phyloP scores from a whole-genome alignment of 2,113 vertebrate species.

The Beaufortia kweichowensis region DNA sequence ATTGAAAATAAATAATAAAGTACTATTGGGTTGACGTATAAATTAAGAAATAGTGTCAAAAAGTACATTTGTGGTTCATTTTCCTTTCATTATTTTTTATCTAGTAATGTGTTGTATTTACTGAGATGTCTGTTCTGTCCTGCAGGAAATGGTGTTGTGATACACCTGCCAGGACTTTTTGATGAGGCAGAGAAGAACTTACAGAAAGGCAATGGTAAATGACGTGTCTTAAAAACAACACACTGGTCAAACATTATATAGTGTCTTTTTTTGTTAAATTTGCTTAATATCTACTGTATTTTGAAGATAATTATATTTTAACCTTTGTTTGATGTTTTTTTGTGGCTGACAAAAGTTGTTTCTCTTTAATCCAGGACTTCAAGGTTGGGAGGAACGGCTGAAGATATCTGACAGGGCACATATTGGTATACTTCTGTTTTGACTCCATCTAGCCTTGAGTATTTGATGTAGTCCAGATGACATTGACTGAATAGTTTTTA shows the following conservation, averaged over 20 bases:
- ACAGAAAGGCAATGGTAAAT: conserved; percentile 76
- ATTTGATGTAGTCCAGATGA: background rate
- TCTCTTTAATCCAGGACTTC: conserved; percentile 65
- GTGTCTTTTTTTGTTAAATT: background rate
- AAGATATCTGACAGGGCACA: conserved; percentile 82
- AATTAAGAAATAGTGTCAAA: too few species aligned
- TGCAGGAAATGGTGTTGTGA: conserved; percentile 80
- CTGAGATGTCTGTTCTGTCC: background rate
- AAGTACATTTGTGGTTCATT: too few species aligned
- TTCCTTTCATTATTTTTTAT: background rate
- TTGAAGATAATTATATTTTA: background rate
- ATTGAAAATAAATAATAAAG: too few species aligned
- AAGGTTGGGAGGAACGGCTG: conserved; percentile 78
- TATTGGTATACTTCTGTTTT: conserved; percentile 69
- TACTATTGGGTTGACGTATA: too few species aligned
- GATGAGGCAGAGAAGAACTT: conserved; percentile 79
- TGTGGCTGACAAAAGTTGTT: background rate
- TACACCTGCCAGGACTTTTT: conserved; percentile 80
- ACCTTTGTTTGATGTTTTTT: background rate
- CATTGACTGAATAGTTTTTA: background rate
- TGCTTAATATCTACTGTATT: background rate
- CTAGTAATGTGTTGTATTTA: background rate
- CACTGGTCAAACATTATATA: background rate
- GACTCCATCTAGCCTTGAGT: background rate
- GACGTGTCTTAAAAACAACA: background rate